These are phyloP conservation scores for Meleagris gallopavo DNA, from an alignment of 2,113 vertebrate genomes.

Conservation along the genomic window DNA sequence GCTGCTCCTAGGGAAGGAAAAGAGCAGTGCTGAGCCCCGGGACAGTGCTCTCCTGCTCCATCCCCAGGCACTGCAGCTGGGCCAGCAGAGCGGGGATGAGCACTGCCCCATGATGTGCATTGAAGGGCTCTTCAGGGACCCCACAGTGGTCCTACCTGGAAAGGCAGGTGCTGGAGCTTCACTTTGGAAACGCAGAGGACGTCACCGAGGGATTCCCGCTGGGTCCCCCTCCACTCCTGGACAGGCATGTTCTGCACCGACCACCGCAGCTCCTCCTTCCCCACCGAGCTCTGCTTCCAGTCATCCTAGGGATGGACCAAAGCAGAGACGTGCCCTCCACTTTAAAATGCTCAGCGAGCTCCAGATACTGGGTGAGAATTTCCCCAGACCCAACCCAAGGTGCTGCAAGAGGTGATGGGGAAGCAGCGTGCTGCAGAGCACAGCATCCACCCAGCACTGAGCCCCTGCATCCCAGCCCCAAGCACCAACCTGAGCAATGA, in stretches of 20 bases:
- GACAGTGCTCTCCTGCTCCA: not conserved
- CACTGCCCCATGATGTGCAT: not conserved
- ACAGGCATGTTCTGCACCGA: constrained; percentile 86
- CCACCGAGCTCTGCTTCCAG: not conserved
- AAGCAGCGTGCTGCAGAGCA: not conserved
- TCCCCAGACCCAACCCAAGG: not conserved
- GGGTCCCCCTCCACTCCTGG: constrained; percentile 84
- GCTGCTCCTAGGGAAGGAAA: constrained; percentile 82
- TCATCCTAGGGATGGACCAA: constrained; percentile 37
- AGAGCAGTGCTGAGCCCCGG: not conserved
- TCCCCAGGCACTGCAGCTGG: not conserved
- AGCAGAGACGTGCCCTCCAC: not conserved
- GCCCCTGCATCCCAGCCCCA: accelerated
- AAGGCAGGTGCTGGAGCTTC: constrained; percentile 91
- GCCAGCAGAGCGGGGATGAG: not conserved
- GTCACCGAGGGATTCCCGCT: constrained; percentile 81
- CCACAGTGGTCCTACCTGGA: constrained; percentile 79
- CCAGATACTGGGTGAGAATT: not conserved
- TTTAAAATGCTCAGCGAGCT: not conserved
- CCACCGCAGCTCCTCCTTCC: constrained; percentile 84
- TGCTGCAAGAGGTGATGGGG: not conserved
- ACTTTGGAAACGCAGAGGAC: constrained; percentile 90
- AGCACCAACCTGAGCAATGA: constrained; percentile 70
- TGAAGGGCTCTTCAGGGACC: not conserved
- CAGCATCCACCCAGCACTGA: not conserved